Base-by-base conservation (phyloP, 2,888 invertebrate genomes). In the Hermodice carunculata region DNA sequence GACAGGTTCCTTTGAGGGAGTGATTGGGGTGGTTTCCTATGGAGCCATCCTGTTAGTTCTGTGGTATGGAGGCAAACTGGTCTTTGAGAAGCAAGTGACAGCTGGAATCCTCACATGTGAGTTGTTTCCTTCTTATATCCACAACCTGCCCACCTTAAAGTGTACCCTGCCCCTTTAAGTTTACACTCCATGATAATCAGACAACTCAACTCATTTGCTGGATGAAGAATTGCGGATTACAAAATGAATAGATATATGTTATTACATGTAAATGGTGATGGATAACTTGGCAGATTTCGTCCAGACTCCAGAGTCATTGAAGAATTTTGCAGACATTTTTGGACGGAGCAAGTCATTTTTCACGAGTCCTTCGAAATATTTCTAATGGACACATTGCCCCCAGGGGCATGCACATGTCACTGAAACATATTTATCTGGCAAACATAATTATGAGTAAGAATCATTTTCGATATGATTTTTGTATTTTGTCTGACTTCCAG, bases 21-120 rank as follows among this genome's bases (percentile, higher is more conserved):
- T 76, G 19, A 70, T 84, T 29, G 81, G 83, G 1, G 58, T 82
- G 1, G 57, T 83, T 26, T 69, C 79, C 0, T 78, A 78, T 58
- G 82, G 81, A 4, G 80, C 82, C 0, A 77, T 85, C 11, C 53
- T 75, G 3, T 69, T 82, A 6, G 83, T 82, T 3, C 64, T 85
- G 43, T 84, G 83, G 83, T 85, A 85, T 73, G 85, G 85, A n/a
- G 85, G 82, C 3, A 85, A 84, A 62, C 75, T 84, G 34, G 81
- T 85, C 8, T 74, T 79, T 70, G 81, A 84, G 34, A 67, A 67
- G 8, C 76, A 77, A 4, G 68, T 85, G 14, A 77, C 82, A 14
- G 74, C 84, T 29, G 85, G 85, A 1, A 66, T 83, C 4, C 73
- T 85, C 1, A 83, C 83, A 53, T 78, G 83, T 83, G 74, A 78